Evolutionary conservation across 2,888 invertebrate species (phyloP), one percentile per base, ranked within the genome.

Genomic region (Aricia artaxerxes): DNA sequence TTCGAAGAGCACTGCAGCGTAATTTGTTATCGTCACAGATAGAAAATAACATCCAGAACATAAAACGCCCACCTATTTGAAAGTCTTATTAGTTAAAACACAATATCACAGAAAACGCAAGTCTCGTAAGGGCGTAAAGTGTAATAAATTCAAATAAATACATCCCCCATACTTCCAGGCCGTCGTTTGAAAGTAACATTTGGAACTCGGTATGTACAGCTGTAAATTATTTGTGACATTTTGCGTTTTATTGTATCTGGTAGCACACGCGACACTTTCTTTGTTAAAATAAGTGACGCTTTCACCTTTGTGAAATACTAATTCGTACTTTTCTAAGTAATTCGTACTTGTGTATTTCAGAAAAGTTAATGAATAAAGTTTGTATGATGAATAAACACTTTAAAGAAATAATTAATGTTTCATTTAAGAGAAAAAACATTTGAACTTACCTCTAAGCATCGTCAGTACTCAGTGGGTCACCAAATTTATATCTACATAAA

Each of bases 211-310:
- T 57, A 16, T 76, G 76, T 53, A 76, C 76, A 44, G 76, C 53
- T 76, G 76, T 76, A 76, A 76, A 76, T 76, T 76, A 76, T 76
- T 76, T 76, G 76, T 57, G 76, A 76, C 76, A 57, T 76, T 76
- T 76, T 16, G 31, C 53, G 76, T 53, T 76, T 76, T 76, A 76
- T 76, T 57, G 76, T 76, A 76, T 76, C 35, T 76, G 44, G 24
- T 75, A 75, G 31, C 76, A 31, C 57, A 31, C 53, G 16, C 31
- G 76, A 57, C 49, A 57, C 76, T 72, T n/a, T 7, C n/a, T 76
- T 57, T 76, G 53, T 76, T 38, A 49, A 31, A 75, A 75, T 44
- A 31, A 76, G 53, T 53, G 53, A 73, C 24, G 40, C 73, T 73
- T 44, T 73, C 24, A 73, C 40, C 40, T 73, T 73, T 40, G 16